A percentile compares a stretch with the other conserved stretches of the same genome.
phyloP scores from a whole-genome alignment of 2,888 invertebrate species.

The Synergus gifuensis region DNA sequence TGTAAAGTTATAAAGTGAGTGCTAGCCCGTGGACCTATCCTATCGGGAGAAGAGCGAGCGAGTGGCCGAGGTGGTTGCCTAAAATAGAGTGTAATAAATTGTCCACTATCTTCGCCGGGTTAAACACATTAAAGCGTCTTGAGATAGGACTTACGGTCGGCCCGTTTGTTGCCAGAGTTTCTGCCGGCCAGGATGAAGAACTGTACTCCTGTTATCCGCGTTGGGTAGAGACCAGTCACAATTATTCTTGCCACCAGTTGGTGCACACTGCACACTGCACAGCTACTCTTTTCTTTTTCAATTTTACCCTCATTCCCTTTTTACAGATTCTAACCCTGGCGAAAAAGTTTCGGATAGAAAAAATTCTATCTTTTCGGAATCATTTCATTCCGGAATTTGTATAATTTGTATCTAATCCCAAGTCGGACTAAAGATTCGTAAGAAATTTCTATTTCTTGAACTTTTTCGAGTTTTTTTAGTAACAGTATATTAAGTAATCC shows the following conservation, averaged over 20 bases:
- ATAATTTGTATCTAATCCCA: too few relatives aligned
- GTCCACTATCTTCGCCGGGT: conserved; percentile 75
- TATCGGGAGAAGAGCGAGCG: not conserved
- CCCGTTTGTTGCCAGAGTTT: conserved; percentile 73
- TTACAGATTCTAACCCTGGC: too few relatives aligned
- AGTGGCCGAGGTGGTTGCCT: conserved; percentile 57
- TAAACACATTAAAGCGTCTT: conserved; percentile 77
- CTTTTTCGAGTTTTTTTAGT: too few relatives aligned
- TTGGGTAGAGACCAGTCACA: conserved; percentile 49
- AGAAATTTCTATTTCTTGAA: too few relatives aligned
- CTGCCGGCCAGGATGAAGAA: conserved; percentile 53
- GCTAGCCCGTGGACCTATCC: not conserved
- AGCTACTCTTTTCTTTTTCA: not conserved
- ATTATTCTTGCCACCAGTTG: conserved; percentile 43
- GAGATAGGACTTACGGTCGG: conserved; percentile 71
- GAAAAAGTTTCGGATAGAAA: too few relatives aligned
- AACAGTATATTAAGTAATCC: too few relatives aligned
- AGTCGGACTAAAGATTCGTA: too few relatives aligned
- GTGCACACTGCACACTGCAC: not conserved
- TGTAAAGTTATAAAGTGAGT: not conserved
- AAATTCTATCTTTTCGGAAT: too few relatives aligned
- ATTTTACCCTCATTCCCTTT: not conserved
- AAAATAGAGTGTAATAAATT: conserved; percentile 77
- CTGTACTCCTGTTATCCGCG: conserved; percentile 54
- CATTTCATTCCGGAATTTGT: too few relatives aligned